Conservation (phyloP, 2,797 vertebrate species). For the Scomberomorus guttatus region DNA sequence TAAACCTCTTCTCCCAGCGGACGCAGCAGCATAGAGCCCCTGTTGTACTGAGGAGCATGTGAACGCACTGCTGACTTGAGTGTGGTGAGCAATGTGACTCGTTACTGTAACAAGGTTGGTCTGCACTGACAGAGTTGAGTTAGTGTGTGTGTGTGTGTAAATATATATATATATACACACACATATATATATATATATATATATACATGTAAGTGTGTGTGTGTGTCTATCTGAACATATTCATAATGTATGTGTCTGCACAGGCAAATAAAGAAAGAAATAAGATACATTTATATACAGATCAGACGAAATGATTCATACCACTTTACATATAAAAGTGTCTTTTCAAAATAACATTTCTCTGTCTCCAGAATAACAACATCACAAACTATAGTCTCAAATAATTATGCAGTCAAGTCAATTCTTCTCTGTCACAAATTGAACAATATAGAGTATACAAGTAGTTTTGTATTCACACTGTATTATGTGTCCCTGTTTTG, state of each 20-base stretch:
- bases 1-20: slow-evolving; percentile 69
- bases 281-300: neutral
- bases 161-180: neutral
- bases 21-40: slow-evolving; percentile 73
- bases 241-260: neutral
- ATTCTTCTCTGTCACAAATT: neutral
- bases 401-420: slow-evolving; percentile 1
- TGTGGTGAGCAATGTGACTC: slow-evolving; percentile 77
- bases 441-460: neutral
- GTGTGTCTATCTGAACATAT: slow-evolving; percentile 16
- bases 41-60: slow-evolving; percentile 82
- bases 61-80: slow-evolving; percentile 82
- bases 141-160: neutral
- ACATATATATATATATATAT: too few species aligned
- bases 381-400: neutral
- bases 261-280: neutral
- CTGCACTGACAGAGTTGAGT: slow-evolving; percentile 15
- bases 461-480: neutral
- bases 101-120: slow-evolving; percentile 69
- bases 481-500: neutral
- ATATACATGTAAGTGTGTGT: neutral
- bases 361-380: neutral
- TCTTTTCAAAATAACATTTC: too few species aligned
- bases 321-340: neutral
- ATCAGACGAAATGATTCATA: neutral